Evolutionary conservation across 2,113 vertebrate genomes (phyloP), one percentile per base, ranked within the genome.

Genomic region (Mormyrus iriodes): DNA sequence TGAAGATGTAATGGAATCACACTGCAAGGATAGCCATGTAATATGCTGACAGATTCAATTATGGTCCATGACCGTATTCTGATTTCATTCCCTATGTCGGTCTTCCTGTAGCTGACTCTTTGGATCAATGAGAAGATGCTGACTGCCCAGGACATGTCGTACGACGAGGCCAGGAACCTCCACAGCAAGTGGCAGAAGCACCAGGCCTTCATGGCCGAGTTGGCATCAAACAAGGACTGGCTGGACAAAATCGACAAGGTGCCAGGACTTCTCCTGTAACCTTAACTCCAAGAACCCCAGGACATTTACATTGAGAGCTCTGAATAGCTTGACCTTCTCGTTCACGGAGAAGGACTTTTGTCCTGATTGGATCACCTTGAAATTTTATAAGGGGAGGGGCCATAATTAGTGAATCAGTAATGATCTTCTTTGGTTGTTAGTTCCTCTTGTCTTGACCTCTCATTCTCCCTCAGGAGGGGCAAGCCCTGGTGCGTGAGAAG

Each of bases 171-270:
- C 92, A 96, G 97, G 91, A 97, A 97, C 95, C 96, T 98, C 90
- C 97, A 98, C 95, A 97, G 97, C 94, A 98, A 98, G 93, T 99
- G 98, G 98, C 95, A 98, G 87, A 99, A 99, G 82, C 98, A 99
- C 91, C 98, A 99, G 91, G 98, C 98, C 2, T 99, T 99, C 91
- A 99, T 98, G 97, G 98, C 98, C 21, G 98, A 99, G 88, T 97
- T 99, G 86, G 95, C 93, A 27, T 96, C 96, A 90, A 95, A 96
- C 92, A 96, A 95, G 93, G 95, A 97, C 95, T 98, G 97, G 97
- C 94, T 98, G 93, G 97, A 97, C 94, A 98, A 98, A 94, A 97
- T 98, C 86, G 97, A 97, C 94, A 97, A 96, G 97, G 97, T 97
- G 94, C 58, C 89, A 42, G 1, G 48, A 21, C 2, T 13, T 21